Evolutionary conservation across 2,113 vertebrate species (phyloP).

Genomic region (Cavia aperea): DNA sequence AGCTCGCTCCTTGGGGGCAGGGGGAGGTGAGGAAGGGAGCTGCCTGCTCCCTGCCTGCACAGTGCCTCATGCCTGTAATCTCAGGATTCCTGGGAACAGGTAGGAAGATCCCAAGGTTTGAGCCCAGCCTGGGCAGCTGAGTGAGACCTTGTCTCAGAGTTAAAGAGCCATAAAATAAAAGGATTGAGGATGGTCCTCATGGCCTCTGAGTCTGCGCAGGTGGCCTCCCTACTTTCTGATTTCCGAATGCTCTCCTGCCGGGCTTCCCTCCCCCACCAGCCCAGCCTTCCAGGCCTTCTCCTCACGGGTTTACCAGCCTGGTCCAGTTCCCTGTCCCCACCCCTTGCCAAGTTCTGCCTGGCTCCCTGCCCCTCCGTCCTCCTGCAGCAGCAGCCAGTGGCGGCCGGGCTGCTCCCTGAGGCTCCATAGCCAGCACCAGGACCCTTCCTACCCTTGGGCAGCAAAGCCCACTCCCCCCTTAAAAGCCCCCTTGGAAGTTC

Average conservation of each 20-base stretch:
- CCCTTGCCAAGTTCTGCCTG: slow-evolving; percentile 58
- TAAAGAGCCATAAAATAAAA: not conserved
- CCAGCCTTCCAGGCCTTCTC: slow-evolving; percentile 11
- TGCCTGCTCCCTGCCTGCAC: not conserved
- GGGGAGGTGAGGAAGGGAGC: not conserved
- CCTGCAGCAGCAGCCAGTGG: slow-evolving; percentile 16
- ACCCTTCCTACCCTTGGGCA: not conserved
- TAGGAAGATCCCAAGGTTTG: not conserved
- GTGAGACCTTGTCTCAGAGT: not conserved
- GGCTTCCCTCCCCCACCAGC: not conserved
- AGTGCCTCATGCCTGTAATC: not conserved
- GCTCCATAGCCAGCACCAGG: not conserved
- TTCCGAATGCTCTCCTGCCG: not conserved
- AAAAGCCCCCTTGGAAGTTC: not conserved
- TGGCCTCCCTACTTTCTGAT: slow-evolving; percentile 27
- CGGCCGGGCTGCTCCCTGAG: not conserved
- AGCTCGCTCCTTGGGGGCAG: not conserved
- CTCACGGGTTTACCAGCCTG: slow-evolving; percentile 58
- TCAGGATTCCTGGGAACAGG: not conserved
- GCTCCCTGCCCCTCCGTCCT: slow-evolving; percentile 47
- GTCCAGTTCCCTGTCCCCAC: slow-evolving; percentile 11
- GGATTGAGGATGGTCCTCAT: not conserved
- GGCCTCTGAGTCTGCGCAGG: slow-evolving; percentile 32
- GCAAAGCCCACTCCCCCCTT: not conserved
- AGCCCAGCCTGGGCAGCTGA: not conserved